These are phyloP conservation scores for Oncorhynchus gorbuscha DNA, from an alignment of 2,113 vertebrate species.

Conservation along the genomic window DNA sequence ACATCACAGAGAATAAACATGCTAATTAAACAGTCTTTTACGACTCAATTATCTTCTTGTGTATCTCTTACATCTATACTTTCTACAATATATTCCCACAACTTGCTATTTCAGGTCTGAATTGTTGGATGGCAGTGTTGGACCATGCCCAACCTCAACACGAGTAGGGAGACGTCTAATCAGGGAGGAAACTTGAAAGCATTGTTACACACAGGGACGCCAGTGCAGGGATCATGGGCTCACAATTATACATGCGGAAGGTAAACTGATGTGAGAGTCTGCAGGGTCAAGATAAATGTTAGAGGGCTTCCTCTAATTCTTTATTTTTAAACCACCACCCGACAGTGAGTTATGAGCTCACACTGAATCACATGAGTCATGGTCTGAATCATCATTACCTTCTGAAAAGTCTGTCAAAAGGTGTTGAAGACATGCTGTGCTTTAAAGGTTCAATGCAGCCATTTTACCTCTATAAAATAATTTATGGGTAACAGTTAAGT, in stretches of 20 bases:
- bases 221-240: neutral
- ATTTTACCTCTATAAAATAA: too few species aligned
- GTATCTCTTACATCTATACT: neutral
- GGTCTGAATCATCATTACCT: constrained; percentile 11
- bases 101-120: constrained; percentile 14
- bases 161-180: neutral
- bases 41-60: constrained; percentile 1
- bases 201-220: neutral
- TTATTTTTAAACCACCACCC: constrained; percentile 21
- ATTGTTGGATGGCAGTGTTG: constrained; percentile 15
- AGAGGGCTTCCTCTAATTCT: constrained; percentile 3
- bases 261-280: neutral
- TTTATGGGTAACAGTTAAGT: too few species aligned
- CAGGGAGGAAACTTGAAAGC: neutral
- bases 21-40: constrained; percentile 9
- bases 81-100: constrained; percentile 17
- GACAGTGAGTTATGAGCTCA: constrained; percentile 9
- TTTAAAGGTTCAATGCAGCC: too few species aligned
- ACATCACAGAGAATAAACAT: constrained; percentile 17
- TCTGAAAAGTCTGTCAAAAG: neutral
- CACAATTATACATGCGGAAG: neutral
- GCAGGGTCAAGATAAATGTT: neutral
- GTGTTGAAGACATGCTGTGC: neutral
- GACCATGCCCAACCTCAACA: constrained; percentile 3
- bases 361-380: neutral